These are phyloP conservation scores for Euzetes globulus DNA, from an alignment of 2,888 invertebrate species.

Conservation along the genomic window DNA sequence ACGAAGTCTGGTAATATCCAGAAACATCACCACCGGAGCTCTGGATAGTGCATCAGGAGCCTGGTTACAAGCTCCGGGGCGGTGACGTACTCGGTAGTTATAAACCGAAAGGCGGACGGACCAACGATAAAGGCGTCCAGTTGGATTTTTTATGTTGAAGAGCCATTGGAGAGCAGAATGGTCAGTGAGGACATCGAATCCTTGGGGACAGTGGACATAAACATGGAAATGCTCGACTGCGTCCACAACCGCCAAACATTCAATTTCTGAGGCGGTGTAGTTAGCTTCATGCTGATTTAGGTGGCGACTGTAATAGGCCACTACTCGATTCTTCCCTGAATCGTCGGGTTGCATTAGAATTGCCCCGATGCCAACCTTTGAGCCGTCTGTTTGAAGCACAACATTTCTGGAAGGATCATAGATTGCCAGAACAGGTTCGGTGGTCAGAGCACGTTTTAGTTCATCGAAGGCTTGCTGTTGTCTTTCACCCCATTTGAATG, in stretches of 20 bases:
- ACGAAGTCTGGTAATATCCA: neutral
- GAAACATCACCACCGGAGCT: neutral
- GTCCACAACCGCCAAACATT: neutral
- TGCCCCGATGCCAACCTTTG: neutral
- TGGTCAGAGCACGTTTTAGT: neutral
- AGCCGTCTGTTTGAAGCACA: conserved; percentile 4
- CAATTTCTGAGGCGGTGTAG: conserved; percentile 11
- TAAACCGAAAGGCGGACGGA: neutral
- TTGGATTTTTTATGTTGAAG: neutral
- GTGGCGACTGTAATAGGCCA: conserved; percentile 34
- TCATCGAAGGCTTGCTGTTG: neutral
- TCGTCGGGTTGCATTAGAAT: conserved; percentile 12
- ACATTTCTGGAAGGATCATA: neutral
- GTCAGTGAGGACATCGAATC: neutral
- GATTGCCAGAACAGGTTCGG: neutral
- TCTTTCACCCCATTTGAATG: neutral
- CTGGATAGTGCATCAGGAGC: neutral
- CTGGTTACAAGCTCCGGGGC: neutral
- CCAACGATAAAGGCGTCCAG: neutral
- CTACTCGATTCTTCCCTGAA: neutral
- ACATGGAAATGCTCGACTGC: conserved; percentile 15
- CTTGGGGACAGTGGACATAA: neutral
- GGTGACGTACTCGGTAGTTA: neutral
- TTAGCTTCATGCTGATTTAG: conserved; percentile 38
- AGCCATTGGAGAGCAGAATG: neutral